Base-by-base conservation (phyloP, 2,113 vertebrate genomes). In the Gallinago undulata region DNA sequence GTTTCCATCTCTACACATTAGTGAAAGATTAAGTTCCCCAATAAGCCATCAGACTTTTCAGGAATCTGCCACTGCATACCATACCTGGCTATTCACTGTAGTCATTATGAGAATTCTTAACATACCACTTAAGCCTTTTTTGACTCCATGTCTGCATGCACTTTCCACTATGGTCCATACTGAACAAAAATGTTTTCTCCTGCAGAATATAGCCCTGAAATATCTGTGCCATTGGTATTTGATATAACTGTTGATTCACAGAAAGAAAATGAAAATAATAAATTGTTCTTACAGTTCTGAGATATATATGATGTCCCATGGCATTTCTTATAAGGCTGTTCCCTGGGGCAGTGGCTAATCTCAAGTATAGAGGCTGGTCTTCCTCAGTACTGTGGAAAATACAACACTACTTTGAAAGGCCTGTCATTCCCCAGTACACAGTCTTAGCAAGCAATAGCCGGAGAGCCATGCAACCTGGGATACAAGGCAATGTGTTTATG, bases 61-160 rank as follows among this genome's bases (percentile, higher is more conserved):
- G 53, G 28, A 77, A 31, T 6, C 21, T 91, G 12, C 5, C 0
- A 0, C 21, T 80, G 37, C 10, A 9, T 37, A 68, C 9, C 3
- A 31, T 63, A 7, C 22, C 25, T 67, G 51, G 23, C 6, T 73
- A 51, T 53, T 89, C 48, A 37, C 8, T 64, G 6, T 19, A 50
- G 59, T 13, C 11, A n/a, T 39, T 37, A 63, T 14, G 39, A 51
- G 19, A 43, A 74, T 66, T 53, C 15, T 25, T 63, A 75, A 22
- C 5, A 3, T 5, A 64, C 2, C 28, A 56, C 5, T 19, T 59
- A 60, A 64, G 6, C 1, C 3, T 59, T 84, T 84, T 43, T 56
- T 62, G 9, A 57, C 13, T 83, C 19, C 15, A 0, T 57, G 16
- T 28, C 14, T 72, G 5, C 16, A 4, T 51, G 25, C 23, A 9